These are phyloP conservation scores for Coilia nasus DNA, from an alignment of 2,797 vertebrate genomes.

Conservation along the genomic window DNA sequence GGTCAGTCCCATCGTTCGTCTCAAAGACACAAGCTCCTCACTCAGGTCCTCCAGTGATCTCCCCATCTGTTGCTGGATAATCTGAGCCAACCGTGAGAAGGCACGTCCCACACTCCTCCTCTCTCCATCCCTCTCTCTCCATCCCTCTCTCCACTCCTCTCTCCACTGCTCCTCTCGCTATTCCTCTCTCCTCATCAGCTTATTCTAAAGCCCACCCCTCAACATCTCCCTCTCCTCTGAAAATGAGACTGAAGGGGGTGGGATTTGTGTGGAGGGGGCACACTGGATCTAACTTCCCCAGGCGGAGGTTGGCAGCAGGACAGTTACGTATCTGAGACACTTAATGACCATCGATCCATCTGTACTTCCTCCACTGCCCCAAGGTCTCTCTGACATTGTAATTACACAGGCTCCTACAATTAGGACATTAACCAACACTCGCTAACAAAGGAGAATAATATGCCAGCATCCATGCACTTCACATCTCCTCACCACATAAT, in stretches of 20 bases:
- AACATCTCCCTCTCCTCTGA: no score
- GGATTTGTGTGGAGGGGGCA: no score
- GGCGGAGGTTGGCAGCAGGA: neutral
- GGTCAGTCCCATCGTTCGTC: conserved; percentile 24
- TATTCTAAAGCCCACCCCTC: no score
- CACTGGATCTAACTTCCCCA: neutral
- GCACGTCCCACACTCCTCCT: neutral
- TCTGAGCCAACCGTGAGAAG: neutral
- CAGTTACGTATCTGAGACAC: neutral
- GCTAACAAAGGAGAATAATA: conserved; percentile 31
- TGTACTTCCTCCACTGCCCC: conserved; percentile 33
- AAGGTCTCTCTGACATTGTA: conserved; percentile 40
- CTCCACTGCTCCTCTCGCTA: no score
- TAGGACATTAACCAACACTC: conserved; percentile 27
- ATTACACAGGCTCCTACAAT: conserved; percentile 45
- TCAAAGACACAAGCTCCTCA: conserved; percentile 29
- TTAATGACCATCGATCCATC: conserved; percentile 49
- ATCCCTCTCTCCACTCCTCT: no score
- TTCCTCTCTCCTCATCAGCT: no score
- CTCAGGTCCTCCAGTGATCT: conserved; percentile 18
- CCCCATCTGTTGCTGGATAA: conserved; percentile 26
- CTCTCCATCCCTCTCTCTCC: no score
- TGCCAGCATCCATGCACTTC: neutral
- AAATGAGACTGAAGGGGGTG: no score
- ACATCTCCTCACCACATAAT: neutral